Percentiles rank a stretch among this genome's conserved stretches.
Conservation (phyloP, 2,888 invertebrate species). For the Lomographa bimaculata region DNA sequence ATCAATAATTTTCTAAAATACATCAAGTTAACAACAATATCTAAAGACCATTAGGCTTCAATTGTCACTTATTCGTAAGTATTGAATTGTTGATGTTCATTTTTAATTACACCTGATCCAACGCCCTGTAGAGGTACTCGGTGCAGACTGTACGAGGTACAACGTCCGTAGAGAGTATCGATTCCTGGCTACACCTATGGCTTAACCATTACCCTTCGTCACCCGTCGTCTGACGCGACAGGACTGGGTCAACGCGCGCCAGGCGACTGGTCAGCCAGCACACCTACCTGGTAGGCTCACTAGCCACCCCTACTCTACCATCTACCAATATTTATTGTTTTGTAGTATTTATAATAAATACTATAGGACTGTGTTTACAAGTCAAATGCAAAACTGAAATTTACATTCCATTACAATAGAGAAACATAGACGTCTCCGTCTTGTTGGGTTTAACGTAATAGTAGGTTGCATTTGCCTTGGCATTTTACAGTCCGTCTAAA, state of each 20-base stretch:
- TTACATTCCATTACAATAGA: no score
- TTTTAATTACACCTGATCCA: constrained; percentile 14
- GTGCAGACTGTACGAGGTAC: background rate
- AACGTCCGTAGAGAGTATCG: background rate
- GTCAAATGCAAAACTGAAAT: no score
- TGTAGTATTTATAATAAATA: no score
- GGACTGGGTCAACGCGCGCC: constrained; percentile 9
- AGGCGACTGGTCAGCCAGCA: constrained; percentile 3
- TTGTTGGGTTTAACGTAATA: no score
- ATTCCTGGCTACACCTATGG: constrained; percentile 3
- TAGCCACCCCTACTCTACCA: constrained; percentile 18
- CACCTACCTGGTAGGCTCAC: constrained; percentile 10
- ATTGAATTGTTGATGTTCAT: constrained; percentile 40
- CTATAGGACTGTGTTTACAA: no score
- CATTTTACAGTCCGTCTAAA: no score
- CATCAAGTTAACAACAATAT: constrained; percentile 81
- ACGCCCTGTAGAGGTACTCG: constrained; percentile 7
- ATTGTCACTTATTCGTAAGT: constrained; percentile 65
- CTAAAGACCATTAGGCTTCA: constrained; percentile 71
- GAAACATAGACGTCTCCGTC: no score
- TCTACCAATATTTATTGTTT: constrained; percentile 23
- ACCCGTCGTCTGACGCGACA: background rate
- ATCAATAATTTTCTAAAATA: constrained; percentile 82
- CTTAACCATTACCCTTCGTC: background rate
- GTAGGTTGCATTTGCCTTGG: no score